Base-by-base conservation (phyloP, 2,797 vertebrate genomes). In the Notolepis coatsorum region DNA sequence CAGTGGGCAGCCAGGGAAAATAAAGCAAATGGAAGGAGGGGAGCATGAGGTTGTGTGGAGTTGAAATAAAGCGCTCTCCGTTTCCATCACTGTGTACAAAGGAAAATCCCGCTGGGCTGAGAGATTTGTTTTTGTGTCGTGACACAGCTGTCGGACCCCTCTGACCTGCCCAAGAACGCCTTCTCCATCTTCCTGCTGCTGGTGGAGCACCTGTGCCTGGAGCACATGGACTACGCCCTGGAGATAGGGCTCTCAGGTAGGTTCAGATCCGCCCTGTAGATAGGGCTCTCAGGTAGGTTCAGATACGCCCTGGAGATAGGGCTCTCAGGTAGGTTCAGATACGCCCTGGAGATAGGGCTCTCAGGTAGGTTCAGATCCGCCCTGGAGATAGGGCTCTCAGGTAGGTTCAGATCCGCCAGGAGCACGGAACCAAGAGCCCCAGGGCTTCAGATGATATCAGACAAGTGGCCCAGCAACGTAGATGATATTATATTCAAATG, bases 171-270 rank as follows among this genome's bases (percentile, higher is more conserved):
- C 67, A 97, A 96, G 91, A 99, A 99, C 53, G 98, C 98, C 80
- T 99, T 96, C 91, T 95, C 94, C 62, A 95, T 99, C 88, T 99
- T 99, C 91, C 92, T 96, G 74, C 93, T 99, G 89, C 94, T 99
- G 73, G 97, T 99, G 60, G 97, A 99, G 25, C 96, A 98, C 90
- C 95, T 99, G 52, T 99, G 98, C 82, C 94, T 98, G 69, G 97
- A 99, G 3, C 97, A 99, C 89, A 99, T 99, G 41, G 98, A 99
- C 91, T 99, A 99, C 59, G 98, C 98, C 68, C 92, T 99, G 79
- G 97, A 99, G 91, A 99, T 97, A 53, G 98, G 97, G 74, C 96
- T 99, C 62, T 95, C 94, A 85, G 98, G 98, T 99, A 91, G 72
- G 30, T 45, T 33, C 20, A 62, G n/a, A 4, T 65, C 31, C 31